Evolutionary conservation across 2,113 vertebrate genomes (phyloP).

Genomic region (Gymnobelideus leadbeateri): DNA sequence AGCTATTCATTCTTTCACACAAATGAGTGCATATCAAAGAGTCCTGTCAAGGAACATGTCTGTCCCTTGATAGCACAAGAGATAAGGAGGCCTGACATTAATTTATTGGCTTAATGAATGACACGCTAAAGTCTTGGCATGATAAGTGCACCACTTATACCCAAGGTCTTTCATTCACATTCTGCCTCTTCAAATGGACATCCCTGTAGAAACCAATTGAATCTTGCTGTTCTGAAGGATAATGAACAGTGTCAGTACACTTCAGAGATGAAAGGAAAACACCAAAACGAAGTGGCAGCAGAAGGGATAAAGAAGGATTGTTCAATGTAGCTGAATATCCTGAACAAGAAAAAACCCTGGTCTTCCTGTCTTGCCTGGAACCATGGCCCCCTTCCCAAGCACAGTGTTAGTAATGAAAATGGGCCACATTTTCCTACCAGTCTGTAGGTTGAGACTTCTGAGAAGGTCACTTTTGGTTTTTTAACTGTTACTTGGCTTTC

Average conservation of each 20-base stretch:
- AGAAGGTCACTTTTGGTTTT: background rate
- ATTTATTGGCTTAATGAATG: conserved; percentile 76
- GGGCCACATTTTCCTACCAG: background rate
- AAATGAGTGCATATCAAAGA: conserved; percentile 67
- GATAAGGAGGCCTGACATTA: conserved; percentile 65
- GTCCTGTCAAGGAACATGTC: conserved; percentile 57
- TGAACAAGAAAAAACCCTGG: background rate
- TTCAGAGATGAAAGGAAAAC: conserved; percentile 62
- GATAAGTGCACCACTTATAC: conserved; percentile 67
- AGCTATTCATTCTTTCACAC: conserved; percentile 49
- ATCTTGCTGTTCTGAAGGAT: conserved; percentile 59
- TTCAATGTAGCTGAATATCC: background rate
- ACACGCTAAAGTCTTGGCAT: conserved; percentile 60
- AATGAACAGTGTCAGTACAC: conserved; percentile 65
- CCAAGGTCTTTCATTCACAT: conserved; percentile 65
- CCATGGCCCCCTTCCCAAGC: background rate
- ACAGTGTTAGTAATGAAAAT: background rate
- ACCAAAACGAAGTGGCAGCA: conserved; percentile 52
- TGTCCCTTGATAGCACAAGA: conserved; percentile 61
- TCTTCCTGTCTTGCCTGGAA: background rate
- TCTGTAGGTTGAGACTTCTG: background rate
- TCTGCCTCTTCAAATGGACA: conserved; percentile 63
- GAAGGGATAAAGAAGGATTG: conserved; percentile 39
- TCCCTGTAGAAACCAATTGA: conserved; percentile 67
- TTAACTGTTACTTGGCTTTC: background rate